phyloP scores from a whole-genome alignment of 92 coral and sea anemone genomes.

The Palythoa grandis region DNA sequence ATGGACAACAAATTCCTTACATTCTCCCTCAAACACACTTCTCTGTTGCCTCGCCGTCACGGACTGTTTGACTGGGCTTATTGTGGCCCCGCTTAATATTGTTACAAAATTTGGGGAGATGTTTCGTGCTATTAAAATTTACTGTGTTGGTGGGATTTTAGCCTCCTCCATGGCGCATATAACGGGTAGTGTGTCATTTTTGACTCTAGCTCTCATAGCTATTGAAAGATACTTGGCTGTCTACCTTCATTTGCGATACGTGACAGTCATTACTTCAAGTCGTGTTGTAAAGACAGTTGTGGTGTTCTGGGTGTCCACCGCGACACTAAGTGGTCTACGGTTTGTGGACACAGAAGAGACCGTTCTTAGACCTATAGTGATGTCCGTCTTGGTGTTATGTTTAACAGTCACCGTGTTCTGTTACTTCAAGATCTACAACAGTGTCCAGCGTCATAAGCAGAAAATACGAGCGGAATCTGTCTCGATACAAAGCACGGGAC shows the following conservation, averaged over 20 bases:
- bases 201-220: slow-evolving; percentile 41
- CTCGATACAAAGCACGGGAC: neutral
- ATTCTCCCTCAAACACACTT: slow-evolving; percentile 40
- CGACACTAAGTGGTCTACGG: slow-evolving; percentile 2
- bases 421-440: slow-evolving; percentile 25
- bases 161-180: slow-evolving; percentile 8
- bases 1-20: slow-evolving; percentile 26
- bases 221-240: slow-evolving; percentile 25
- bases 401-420: slow-evolving; percentile 24
- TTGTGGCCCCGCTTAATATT: slow-evolving; percentile 25
- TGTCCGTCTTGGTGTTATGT: slow-evolving; percentile 5
- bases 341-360: slow-evolving; percentile 26
- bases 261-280: slow-evolving; percentile 21
- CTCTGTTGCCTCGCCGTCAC: slow-evolving; percentile 33
- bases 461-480: slow-evolving; percentile 18
- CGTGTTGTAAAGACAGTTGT: slow-evolving; percentile 11
- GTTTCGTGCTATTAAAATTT: neutral
- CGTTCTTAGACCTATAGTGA: slow-evolving; percentile 17
- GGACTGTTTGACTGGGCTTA: slow-evolving; percentile 29
- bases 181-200: slow-evolving; percentile 34
- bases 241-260: slow-evolving; percentile 35
- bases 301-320: slow-evolving; percentile 5
- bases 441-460: slow-evolving; percentile 13
- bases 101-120: slow-evolving; percentile 24
- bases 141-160: slow-evolving; percentile 19